phyloP scores from a whole-genome alignment of 2,888 invertebrate genomes.

The Mythimna impura region DNA sequence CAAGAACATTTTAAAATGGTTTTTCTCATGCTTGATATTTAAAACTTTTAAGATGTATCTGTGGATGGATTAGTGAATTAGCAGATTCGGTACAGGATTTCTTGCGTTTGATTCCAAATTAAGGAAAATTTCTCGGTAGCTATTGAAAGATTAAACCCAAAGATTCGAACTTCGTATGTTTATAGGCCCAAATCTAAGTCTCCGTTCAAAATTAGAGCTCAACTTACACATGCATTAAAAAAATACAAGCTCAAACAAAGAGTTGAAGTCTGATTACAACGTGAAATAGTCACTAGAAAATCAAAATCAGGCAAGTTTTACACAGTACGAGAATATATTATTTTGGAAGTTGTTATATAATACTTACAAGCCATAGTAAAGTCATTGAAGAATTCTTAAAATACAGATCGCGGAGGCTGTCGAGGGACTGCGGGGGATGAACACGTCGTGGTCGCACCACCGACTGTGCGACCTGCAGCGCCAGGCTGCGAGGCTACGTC shows the following conservation, averaged over 20 bases:
- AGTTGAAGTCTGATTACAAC: too few relatives aligned
- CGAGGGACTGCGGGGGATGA: slow-evolving; percentile 85
- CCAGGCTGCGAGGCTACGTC: slow-evolving; percentile 81
- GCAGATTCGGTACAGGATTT: neutral
- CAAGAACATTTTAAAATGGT: neutral
- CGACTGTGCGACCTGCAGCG: slow-evolving; percentile 83
- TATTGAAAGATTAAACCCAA: neutral
- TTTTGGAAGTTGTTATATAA: too few relatives aligned
- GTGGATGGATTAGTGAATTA: neutral
- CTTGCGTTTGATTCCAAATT: neutral
- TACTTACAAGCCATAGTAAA: slow-evolving; percentile 16
- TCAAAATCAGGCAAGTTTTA: neutral
- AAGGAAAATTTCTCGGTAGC: neutral
- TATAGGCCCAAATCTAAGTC: neutral
- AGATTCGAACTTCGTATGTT: neutral
- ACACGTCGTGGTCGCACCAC: slow-evolving; percentile 88
- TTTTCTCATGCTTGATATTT: slow-evolving; percentile 1
- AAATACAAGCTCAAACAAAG: neutral
- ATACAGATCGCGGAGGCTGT: slow-evolving; percentile 82
- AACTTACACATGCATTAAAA: neutral
- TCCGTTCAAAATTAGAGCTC: neutral
- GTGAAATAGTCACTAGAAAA: too few relatives aligned
- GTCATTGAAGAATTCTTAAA: neutral
- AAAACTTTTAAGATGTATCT: neutral
- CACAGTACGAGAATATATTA: too few relatives aligned